These are phyloP conservation scores for Lontra canadensis DNA, from an alignment of 2,113 vertebrate genomes.

Conservation along the genomic window DNA sequence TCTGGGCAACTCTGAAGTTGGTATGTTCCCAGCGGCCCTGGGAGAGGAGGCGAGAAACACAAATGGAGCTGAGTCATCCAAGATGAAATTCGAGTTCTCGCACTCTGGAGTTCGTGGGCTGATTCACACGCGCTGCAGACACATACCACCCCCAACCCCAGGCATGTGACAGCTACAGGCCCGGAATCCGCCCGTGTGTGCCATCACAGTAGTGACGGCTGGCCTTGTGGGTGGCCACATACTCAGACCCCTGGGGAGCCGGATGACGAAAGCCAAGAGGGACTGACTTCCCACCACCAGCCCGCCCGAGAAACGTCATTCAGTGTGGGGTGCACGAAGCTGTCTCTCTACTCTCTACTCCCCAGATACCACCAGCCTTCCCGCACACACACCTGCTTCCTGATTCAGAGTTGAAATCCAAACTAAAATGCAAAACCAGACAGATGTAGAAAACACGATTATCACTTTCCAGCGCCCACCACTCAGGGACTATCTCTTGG, in stretches of 20 bases:
- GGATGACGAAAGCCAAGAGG: neutral
- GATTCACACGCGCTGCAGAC: neutral
- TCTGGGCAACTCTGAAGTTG: neutral
- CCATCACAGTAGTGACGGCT: neutral
- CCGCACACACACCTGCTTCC: neutral
- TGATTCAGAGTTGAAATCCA: neutral
- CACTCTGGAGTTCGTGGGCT: neutral
- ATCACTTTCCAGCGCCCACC: neutral
- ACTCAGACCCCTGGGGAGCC: neutral
- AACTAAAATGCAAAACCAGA: no score
- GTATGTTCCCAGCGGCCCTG: fast-evolving
- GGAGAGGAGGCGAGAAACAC: neutral
- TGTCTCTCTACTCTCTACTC: neutral
- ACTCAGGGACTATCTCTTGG: neutral
- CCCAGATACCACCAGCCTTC: neutral
- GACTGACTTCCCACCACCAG: neutral
- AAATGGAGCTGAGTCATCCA: fast-evolving
- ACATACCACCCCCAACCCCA: neutral
- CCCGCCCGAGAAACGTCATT: fast-evolving
- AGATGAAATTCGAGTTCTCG: fast-evolving
- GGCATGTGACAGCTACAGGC: fast-evolving
- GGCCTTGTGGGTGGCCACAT: neutral
- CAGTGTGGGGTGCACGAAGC: fast-evolving
- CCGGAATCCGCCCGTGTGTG: fast-evolving
- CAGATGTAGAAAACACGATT: neutral